Evolutionary conservation across 1,140 invertebrate genomes (phyloP), one percentile per base, ranked within the genome.

Genomic region (Pinna nobilis): DNA sequence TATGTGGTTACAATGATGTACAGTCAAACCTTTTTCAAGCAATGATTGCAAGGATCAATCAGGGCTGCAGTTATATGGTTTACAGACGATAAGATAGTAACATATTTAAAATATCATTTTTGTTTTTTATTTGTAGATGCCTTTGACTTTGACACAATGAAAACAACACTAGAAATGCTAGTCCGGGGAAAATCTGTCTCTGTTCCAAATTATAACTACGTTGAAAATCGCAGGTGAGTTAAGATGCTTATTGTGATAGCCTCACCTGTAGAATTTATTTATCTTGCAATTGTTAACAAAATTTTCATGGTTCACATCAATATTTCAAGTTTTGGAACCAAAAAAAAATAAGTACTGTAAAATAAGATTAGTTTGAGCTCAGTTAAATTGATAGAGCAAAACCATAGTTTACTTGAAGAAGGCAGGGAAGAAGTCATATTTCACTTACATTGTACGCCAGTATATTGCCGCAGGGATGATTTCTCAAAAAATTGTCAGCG

Each of bases 121-220:
- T 23, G 15, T 55, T 20, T 23, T 55, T 70, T 74, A 28, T 67
- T 85, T 84, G 28, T 72, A 88, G 86, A 84, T 80, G 85, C 88
- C 25, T 88, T 87, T 76, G 94, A 98, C 87, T 93, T 96, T 84
- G 93, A 95, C 53, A 90, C 96, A 23, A 94, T 98, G 82, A 89
- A 93, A 25, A 90, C 93, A 57, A 96, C 94, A 0, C 88, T 99
- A 33, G 91, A 92, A 78, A 93, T 95, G 80, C 94, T 99, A 74
- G 90, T 95, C 5, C 92, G 93, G 79, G 96, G 96, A 1, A 93
- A 94, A 74, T 94, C 94, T 81, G 95, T 97, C 65, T 92, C 95
- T 88, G 93, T 99, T 71, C 95, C 96, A 39, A 92, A 93, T 64
- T 98, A 98, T 89, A 96, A 98, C 87, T 98, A 97, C 84, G 93